phyloP scores from a whole-genome alignment of 2,797 vertebrate species.

The Lophius americanus region DNA sequence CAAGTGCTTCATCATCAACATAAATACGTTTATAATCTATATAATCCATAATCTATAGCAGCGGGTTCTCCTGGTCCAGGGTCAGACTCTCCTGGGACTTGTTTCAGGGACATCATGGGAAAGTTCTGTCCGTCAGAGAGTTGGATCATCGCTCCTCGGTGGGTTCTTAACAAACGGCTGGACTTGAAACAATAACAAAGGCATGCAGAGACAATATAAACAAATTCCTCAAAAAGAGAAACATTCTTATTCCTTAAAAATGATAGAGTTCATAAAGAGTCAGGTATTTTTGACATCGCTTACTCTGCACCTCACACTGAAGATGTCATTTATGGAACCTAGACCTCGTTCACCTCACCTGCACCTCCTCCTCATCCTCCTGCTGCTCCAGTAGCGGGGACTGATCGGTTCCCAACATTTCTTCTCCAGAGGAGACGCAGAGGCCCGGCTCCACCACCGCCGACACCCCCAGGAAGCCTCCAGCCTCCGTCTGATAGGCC shows the following conservation, averaged over 20 bases:
- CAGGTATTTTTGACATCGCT: background rate
- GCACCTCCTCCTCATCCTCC: constrained; percentile 85
- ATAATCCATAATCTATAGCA: too few relatives aligned
- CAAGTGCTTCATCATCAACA: too few relatives aligned
- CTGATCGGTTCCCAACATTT: constrained; percentile 85
- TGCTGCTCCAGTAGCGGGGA: constrained; percentile 91
- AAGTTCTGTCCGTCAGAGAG: background rate
- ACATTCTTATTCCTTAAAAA: too few relatives aligned
- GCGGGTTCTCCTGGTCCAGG: too few relatives aligned
- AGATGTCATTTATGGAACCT: constrained; percentile 33
- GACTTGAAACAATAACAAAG: background rate
- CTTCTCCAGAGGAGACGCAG: constrained; percentile 76
- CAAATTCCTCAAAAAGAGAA: too few relatives aligned
- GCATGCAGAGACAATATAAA: too few relatives aligned
- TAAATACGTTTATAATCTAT: too few relatives aligned
- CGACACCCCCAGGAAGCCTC: constrained; percentile 85
- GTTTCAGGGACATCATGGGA: too few relatives aligned
- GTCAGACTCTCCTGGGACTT: too few relatives aligned
- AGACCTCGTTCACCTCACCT: constrained; percentile 70
- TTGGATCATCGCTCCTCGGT: background rate
- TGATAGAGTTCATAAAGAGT: too few relatives aligned
- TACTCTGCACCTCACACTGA: constrained; percentile 3
- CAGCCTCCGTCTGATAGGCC: constrained; percentile 83
- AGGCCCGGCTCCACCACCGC: constrained; percentile 84
- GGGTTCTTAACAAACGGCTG: background rate